Conservation (phyloP, 2,797 vertebrate genomes). For the Rhynchonycteris naso region DNA sequence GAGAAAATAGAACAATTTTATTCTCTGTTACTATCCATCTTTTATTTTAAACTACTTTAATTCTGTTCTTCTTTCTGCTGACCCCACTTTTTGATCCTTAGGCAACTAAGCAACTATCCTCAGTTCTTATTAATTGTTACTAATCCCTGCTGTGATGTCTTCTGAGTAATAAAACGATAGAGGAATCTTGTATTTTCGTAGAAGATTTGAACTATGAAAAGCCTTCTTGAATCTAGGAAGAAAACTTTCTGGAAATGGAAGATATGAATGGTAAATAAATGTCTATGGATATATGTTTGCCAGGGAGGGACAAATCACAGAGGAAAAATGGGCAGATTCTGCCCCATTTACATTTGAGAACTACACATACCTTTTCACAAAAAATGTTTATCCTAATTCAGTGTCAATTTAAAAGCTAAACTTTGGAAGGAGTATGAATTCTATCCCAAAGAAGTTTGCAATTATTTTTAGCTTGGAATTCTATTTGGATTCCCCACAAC, state of each 20-base stretch:
- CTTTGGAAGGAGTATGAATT: conserved; percentile 19
- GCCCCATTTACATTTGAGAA: background rate
- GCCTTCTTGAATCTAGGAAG: background rate
- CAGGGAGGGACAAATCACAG: background rate
- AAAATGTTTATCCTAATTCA: background rate
- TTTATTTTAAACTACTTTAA: conserved; percentile 24
- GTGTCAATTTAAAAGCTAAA: conserved; percentile 38
- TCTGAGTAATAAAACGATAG: background rate
- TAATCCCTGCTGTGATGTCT: background rate
- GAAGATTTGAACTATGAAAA: conserved; percentile 29
- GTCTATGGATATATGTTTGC: background rate
- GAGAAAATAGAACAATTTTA: background rate
- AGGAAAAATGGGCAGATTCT: background rate
- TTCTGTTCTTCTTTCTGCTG: background rate
- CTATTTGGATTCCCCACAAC: background rate
- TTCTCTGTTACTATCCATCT: background rate
- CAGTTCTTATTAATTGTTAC: background rate
- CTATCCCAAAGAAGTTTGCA: background rate
- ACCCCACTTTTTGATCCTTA: background rate
- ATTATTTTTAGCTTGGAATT: conserved; percentile 37
- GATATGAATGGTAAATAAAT: background rate
- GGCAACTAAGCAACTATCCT: background rate
- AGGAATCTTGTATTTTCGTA: background rate
- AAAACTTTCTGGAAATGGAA: background rate
- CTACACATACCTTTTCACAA: background rate